These are phyloP conservation scores for Corythucha ciliata DNA, from an alignment of 2,888 invertebrate genomes.

Conservation along the genomic window DNA sequence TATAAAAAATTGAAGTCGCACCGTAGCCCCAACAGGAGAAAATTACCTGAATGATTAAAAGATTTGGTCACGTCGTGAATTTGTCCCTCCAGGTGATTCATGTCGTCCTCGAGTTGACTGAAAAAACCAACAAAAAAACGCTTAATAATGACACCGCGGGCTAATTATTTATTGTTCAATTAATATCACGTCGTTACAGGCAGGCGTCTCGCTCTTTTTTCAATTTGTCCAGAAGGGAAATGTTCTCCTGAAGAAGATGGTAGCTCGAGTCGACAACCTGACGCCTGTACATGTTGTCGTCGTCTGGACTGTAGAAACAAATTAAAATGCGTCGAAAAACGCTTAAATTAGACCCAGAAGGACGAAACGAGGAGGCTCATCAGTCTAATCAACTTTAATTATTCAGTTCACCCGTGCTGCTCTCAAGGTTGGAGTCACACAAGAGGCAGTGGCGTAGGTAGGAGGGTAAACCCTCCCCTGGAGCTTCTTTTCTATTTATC, in stretches of 20 bases:
- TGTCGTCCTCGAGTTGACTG: constrained; percentile 40
- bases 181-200: constrained; percentile 32
- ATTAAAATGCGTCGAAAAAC: neutral
- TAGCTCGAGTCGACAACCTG: constrained; percentile 43
- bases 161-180: neutral
- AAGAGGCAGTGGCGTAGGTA: too few species aligned
- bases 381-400: too few species aligned
- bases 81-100: constrained; percentile 40
- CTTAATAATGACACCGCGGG: neutral
- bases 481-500: too few species aligned
- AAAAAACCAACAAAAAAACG: constrained; percentile 19
- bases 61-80: constrained; percentile 36
- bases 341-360: too few species aligned
- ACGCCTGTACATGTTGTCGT: constrained; percentile 7
- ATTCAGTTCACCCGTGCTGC: too few species aligned
- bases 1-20: too few species aligned
- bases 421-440: too few species aligned
- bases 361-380: too few species aligned
- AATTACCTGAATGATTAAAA: too few species aligned
- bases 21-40: too few species aligned
- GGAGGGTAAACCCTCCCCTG: too few species aligned
- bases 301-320: neutral
- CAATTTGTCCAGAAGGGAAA: constrained; percentile 42
- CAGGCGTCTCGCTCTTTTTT: constrained; percentile 43
- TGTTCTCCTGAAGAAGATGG: constrained; percentile 45